A percentile compares a stretch with the other conserved stretches of the same genome.
These are phyloP conservation scores for Agrochola circellaris DNA, from an alignment of 2,888 invertebrate species.

Conservation along the genomic window DNA sequence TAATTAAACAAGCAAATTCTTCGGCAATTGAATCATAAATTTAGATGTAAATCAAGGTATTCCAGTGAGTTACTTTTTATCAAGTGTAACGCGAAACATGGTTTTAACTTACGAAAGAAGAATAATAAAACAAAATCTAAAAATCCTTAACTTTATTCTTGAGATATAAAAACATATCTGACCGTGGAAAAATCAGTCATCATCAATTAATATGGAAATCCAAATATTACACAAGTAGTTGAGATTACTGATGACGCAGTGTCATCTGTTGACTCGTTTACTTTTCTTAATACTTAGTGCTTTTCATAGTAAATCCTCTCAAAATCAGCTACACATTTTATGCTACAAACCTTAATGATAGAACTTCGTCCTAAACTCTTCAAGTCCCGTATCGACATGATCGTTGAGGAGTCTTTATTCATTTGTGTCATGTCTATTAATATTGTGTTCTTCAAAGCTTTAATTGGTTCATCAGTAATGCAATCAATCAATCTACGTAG, in stretches of 20 bases:
- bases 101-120: not conserved
- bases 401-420: too few species aligned
- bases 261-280: not conserved
- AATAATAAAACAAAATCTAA: not conserved
- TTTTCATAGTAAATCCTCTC: too few species aligned
- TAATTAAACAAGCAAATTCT: slow-evolving; percentile 35
- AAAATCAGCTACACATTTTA: not conserved
- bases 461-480: too few species aligned
- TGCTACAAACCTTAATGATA: not conserved
- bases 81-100: not conserved
- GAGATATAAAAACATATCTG: not conserved
- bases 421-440: not conserved
- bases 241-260: not conserved
- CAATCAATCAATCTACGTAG: too few species aligned
- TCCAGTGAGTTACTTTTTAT: not conserved
- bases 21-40: not conserved
- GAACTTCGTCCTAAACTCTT: not conserved
- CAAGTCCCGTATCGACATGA: too few species aligned
- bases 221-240: too few species aligned
- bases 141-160: not conserved
- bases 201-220: not conserved
- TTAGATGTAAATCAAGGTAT: not conserved
- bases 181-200: not conserved
- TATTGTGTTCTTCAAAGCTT: not conserved
- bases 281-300: not conserved